These are phyloP conservation scores for Alca torda DNA, from an alignment of 2,797 vertebrate species.

Conservation along the genomic window DNA sequence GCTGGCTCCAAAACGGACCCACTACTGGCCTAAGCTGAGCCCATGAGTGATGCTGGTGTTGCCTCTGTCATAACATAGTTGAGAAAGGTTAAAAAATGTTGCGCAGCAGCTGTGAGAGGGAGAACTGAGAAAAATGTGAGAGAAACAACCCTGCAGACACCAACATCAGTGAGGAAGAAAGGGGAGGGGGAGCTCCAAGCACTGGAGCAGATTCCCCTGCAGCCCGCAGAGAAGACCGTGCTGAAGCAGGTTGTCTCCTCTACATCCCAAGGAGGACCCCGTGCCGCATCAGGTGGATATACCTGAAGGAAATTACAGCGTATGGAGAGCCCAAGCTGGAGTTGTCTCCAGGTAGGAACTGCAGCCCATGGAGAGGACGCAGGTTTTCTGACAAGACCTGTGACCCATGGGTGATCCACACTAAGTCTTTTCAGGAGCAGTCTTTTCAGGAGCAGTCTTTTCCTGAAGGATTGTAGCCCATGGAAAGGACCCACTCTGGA, in stretches of 20 bases:
- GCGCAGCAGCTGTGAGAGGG: background rate
- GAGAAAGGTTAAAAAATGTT: background rate
- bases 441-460: background rate
- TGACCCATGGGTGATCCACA: no score
- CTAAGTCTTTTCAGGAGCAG: background rate
- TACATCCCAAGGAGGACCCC: background rate
- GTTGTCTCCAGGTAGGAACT: background rate
- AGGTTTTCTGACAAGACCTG: background rate
- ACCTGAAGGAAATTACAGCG: background rate
- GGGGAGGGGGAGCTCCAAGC: background rate
- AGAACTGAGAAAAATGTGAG: background rate
- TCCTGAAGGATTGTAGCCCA: background rate
- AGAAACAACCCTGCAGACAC: background rate
- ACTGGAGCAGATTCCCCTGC: background rate
- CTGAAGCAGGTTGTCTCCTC: background rate
- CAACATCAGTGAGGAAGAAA: background rate
- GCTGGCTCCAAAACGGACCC: background rate
- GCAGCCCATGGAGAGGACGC: accelerated
- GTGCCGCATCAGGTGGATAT: background rate
- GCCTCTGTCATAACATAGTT: background rate
- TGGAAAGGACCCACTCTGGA: background rate
- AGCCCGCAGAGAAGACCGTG: background rate
- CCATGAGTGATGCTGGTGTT: background rate
- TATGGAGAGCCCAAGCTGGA: background rate
- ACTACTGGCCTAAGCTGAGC: accelerated